Base-by-base conservation (phyloP, 2,113 vertebrate species). In the Phoenicopterus ruber region DNA sequence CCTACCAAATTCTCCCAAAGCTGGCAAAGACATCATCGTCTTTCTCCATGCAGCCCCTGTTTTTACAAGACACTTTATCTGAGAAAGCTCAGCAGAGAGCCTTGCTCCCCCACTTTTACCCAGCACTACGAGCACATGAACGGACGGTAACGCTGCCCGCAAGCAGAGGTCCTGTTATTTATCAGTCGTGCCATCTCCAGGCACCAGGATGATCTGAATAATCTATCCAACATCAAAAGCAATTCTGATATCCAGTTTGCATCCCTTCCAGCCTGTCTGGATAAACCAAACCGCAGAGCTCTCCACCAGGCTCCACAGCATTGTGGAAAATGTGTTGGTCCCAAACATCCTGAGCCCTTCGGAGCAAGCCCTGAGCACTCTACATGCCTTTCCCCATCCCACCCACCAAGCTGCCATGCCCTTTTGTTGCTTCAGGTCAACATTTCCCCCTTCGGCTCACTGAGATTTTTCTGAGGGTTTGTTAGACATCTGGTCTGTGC, bases 241-340 rank as follows among this genome's bases (percentile, higher is more conserved):
- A 55, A 47, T 17, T 46, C 77, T 67, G 10, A 52, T 2, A 17
- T 14, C 28, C 20, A 15, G 17, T 57, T 69, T 71, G 49, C 49
- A 66, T 7, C 70, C 67, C 25, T n/a, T n/a, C 52, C 83, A 82
- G 38, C 52, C 24, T 40, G 13, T 46, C n/a, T 63, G 57, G 72
- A 40, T 34, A 36, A 88, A 40, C 9, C 32, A 82, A 32, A 21
- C 46, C 61, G 57, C 42, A 84, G 36, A 79, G 17, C 13, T 46
- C 26, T 71, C n/a, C 21, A 77, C 15, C 13, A 52, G 19, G 13
- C 9, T 54, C 25, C 40, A 32, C 3, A 2, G 8, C 42, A 67
- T 0, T 4, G 21, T 49, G 32, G 52, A 78, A 65, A 73, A 28
- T 2, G 0, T 7, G 7, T 28, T 42, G 19, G 32, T 28, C 19